A percentile compares a stretch with the other conserved stretches of the same genome.
Conservation (phyloP, 2,113 vertebrate species). For the Terrapene triunguis region DNA sequence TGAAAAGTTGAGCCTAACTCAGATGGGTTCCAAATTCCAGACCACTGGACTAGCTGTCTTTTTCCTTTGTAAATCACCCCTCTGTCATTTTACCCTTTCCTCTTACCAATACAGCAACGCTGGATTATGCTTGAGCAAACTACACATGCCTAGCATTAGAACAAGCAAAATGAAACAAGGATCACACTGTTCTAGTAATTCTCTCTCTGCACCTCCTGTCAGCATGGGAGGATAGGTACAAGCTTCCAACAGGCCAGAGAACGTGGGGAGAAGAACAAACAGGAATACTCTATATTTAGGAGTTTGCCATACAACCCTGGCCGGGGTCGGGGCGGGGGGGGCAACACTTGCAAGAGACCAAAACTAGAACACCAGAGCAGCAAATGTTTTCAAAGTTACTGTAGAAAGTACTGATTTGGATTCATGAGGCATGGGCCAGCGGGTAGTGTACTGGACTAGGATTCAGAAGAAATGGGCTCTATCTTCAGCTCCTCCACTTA, state of each 20-base stretch:
- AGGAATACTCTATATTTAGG: rapidly evolving
- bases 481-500: not conserved
- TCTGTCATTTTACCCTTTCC: not conserved
- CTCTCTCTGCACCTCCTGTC: not conserved
- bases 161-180: not conserved
- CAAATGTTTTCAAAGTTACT: not conserved
- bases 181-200: rapidly evolving
- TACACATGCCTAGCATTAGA: rapidly evolving
- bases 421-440: not conserved
- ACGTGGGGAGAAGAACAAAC: not conserved
- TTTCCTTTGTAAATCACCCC: rapidly evolving
- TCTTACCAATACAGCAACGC: rapidly evolving
- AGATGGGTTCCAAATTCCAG: rapidly evolving
- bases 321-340: rapidly evolving
- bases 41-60: not conserved
- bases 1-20: not conserved
- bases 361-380: not conserved
- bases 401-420: not conserved
- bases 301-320: rapidly evolving
- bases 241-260: not conserved
- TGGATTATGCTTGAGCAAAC: not conserved
- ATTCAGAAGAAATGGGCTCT: not conserved
- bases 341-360: not conserved
- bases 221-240: not conserved
- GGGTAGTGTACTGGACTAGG: not conserved